Percentiles rank a stretch among this genome's conserved stretches.
phyloP scores from a whole-genome alignment of 2,888 invertebrate genomes.

The Drosophila merina region DNA sequence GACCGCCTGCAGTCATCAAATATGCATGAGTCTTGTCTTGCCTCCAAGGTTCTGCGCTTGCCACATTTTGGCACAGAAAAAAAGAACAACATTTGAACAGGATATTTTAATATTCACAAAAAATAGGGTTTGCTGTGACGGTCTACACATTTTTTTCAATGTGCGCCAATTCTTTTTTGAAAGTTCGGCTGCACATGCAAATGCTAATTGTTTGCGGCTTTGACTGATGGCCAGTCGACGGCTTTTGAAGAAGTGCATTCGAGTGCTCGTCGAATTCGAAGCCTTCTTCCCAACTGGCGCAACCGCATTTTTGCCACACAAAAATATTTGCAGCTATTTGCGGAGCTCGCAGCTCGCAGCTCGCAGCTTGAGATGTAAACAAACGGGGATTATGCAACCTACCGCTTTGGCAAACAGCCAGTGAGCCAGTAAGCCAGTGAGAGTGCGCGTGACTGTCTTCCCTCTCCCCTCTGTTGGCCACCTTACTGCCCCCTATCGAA shows the following conservation, averaged over 20 bases:
- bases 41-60: constrained; percentile 58
- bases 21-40: constrained; percentile 51
- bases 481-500: constrained; percentile 9
- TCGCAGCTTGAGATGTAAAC: constrained; percentile 54
- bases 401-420: constrained; percentile 42
- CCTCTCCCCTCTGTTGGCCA: constrained; percentile 8
- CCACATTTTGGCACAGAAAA: constrained; percentile 17
- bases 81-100: constrained; percentile 7
- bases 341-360: constrained; percentile 50
- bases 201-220: constrained; percentile 56
- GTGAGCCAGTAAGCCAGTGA: constrained; percentile 51
- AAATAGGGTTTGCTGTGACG: not conserved
- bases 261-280: constrained; percentile 30
- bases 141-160: constrained; percentile 10
- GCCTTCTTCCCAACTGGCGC: constrained; percentile 50
- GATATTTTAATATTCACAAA: constrained; percentile 1
- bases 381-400: constrained; percentile 66
- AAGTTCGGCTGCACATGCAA: constrained; percentile 59
- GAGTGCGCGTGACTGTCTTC: constrained; percentile 53
- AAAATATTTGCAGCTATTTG: constrained; percentile 51
- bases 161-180: constrained; percentile 50
- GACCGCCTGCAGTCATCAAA: constrained; percentile 62
- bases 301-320: constrained; percentile 52
- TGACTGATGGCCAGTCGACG: constrained; percentile 53
- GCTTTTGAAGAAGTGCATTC: constrained; percentile 43